Evolutionary conservation across 2,888 invertebrate genomes (phyloP), one percentile per base, ranked within the genome.

Genomic region (Plebejus melissa): DNA sequence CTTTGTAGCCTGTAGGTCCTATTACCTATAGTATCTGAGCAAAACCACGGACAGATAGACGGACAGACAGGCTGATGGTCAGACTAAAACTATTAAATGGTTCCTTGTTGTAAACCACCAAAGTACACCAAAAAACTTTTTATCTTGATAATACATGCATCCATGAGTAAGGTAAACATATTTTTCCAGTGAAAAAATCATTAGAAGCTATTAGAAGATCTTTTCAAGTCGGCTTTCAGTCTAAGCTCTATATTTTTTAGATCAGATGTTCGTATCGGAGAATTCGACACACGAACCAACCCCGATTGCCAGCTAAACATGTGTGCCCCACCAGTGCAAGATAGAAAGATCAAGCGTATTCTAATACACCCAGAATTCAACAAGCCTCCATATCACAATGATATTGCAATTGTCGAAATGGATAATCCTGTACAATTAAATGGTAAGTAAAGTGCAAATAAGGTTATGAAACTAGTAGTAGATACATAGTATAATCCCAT

Each of bases 231-330:
- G 50, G 7, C 41, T 57, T 2, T 22, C 58, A 50, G 16, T 38
- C 74, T 41, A 13, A 50, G 50, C 22, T 57, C 16, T 22, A 41
- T 54, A 60, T 74, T 41, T 71, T 38, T 75, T 79, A 92, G 92
- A 77, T 83, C 88, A 13, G 91, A 93, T 5, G 94, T 95, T n/a
- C 93, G 96, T n/a, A 84, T 96, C 9, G 96, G 96, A 0, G 96
- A 96, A 79, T 94, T 95, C 78, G 88, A 94, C 80, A 86, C 89
- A 22, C 82, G 79, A 13, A 89, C 87, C 0, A 83, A 90, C 50
- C 87, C 86, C 0, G 91, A 94, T 84, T 93, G 96, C 82, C 85
- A 86, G 80, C 58, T 84, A 36, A 76, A 80, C 6, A 82, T 86
- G 1, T 94, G 94, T 77, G 93, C 94, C 0, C 90, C 93, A 0